phyloP scores from a whole-genome alignment of 2,113 vertebrate genomes.

The Myrmecophaga tridactyla region DNA sequence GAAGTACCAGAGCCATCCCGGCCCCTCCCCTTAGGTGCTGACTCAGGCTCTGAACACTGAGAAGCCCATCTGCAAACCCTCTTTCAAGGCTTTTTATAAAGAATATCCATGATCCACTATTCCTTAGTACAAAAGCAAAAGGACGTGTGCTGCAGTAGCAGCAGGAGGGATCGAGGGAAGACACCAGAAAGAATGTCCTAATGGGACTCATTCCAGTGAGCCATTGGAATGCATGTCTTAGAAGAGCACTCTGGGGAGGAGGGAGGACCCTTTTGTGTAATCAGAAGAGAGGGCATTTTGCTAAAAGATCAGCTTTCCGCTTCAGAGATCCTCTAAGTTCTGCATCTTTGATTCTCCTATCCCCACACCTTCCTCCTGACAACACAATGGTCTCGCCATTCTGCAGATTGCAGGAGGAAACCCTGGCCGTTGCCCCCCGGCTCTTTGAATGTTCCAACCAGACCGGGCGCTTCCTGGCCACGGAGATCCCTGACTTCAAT shows the following conservation, averaged over 20 bases:
- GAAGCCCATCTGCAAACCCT: background rate
- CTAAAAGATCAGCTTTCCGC: background rate
- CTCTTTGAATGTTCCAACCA: constrained; percentile 93
- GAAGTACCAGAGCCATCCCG: background rate
- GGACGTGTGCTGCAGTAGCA: background rate
- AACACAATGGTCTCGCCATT: background rate
- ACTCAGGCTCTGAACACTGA: background rate
- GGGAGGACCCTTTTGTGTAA: background rate
- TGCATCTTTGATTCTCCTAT: background rate
- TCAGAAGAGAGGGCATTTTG: background rate
- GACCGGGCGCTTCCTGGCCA: constrained; percentile 88
- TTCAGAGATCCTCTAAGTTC: background rate
- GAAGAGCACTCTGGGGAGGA: background rate
- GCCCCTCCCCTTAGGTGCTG: background rate
- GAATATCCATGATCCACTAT: background rate
- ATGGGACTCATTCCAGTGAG: background rate
- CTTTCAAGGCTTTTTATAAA: constrained; percentile 5
- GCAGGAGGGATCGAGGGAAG: background rate
- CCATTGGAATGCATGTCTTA: background rate
- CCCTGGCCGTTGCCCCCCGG: constrained; percentile 76
- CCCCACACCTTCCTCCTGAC: background rate
- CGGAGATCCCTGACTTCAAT: constrained; percentile 87
- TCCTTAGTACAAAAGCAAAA: background rate
- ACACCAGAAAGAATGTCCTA: background rate
- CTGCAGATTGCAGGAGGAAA: constrained; percentile 88